These are phyloP conservation scores for Ernsta delagoae DNA, from an alignment of 2,888 invertebrate species.

Conservation along the genomic window DNA sequence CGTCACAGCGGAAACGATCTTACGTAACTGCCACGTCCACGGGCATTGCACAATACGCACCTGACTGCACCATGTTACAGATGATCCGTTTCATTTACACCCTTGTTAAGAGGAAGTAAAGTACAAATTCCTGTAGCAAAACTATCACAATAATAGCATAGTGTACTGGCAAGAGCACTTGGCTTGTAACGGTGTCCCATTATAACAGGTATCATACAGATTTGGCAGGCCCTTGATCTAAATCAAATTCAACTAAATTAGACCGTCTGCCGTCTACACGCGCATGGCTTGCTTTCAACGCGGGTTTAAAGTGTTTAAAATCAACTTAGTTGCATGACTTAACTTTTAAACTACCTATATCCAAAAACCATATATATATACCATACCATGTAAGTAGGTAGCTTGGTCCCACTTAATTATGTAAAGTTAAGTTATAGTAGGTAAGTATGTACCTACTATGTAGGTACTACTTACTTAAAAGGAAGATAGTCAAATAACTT, in stretches of 20 bases:
- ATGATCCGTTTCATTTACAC: slow-evolving; percentile 17
- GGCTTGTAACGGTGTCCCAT: slow-evolving; percentile 74
- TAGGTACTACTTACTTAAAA: too few species aligned
- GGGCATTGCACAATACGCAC: slow-evolving; percentile 50
- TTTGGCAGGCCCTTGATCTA: slow-evolving; percentile 75
- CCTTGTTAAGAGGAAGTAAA: slow-evolving; percentile 43
- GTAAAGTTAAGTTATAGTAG: too few species aligned
- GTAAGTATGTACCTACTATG: too few species aligned
- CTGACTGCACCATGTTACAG: slow-evolving; percentile 51
- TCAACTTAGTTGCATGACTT: slow-evolving; percentile 11
- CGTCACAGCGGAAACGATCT: slow-evolving; percentile 48
- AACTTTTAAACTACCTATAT: neutral
- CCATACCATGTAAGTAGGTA: too few species aligned
- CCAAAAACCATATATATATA: too few species aligned
- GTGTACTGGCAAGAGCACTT: slow-evolving; percentile 72
- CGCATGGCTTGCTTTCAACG: slow-evolving; percentile 17
- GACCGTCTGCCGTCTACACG: slow-evolving; percentile 48
- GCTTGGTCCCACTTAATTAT: too few species aligned
- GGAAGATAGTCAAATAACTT: too few species aligned
- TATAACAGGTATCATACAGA: slow-evolving; percentile 64
- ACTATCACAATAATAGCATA: slow-evolving; percentile 69
- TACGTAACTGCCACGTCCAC: slow-evolving; percentile 49
- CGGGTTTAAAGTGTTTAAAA: neutral
- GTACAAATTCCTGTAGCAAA: slow-evolving; percentile 54
- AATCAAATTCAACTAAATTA: slow-evolving; percentile 58